A percentile compares a stretch with the other conserved stretches of the same genome.
Conservation (phyloP, 2,888 invertebrate genomes). For the Tachina grossa region DNA sequence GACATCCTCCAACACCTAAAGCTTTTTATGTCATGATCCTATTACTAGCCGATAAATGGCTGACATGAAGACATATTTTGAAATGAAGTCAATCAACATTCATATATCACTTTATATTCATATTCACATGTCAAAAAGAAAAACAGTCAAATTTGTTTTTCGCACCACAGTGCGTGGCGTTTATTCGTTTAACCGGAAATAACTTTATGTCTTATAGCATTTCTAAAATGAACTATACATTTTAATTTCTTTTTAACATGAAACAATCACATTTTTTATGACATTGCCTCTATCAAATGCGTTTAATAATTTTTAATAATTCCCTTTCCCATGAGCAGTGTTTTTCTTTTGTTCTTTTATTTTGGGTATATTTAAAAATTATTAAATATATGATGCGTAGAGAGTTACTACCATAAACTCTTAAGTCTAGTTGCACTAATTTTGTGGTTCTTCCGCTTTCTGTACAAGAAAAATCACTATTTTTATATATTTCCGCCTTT, state of each 20-base stretch:
- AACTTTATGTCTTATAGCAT: conserved; percentile 54
- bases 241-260: conserved; percentile 73
- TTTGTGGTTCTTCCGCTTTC: not conserved
- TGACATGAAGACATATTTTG: no score
- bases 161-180: conserved; percentile 6
- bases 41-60: no score
- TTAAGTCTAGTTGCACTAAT: no score
- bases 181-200: conserved; percentile 52
- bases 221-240: conserved; percentile 50
- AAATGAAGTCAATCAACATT: no score
- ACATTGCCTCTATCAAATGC: not conserved
- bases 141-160: no score
- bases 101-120: no score
- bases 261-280: conserved; percentile 71
- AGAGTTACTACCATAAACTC: not conserved
- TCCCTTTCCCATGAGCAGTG: not conserved
- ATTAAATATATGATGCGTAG: conserved; percentile 9
- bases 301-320: conserved; percentile 12
- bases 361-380: not conserved
- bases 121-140: no score
- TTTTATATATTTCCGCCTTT: conserved; percentile 17
- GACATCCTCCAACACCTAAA: no score
- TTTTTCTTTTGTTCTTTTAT: not conserved
- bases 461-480: not conserved
- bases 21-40: no score